Evolutionary conservation across 2,113 vertebrate genomes (phyloP).

Genomic region (Varanus salvator): DNA sequence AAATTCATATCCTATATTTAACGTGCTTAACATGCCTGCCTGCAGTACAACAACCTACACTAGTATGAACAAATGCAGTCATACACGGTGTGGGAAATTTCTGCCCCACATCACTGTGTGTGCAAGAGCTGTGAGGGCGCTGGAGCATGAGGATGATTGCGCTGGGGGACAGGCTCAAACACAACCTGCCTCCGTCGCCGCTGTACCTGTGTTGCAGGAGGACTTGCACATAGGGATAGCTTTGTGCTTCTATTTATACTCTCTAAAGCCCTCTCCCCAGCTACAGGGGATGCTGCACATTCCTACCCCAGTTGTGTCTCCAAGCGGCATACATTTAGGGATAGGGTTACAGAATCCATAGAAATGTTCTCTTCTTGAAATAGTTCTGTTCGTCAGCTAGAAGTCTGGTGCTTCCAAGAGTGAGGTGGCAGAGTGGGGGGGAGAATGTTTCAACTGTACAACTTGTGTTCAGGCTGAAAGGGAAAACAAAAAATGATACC

Average conservation of each 20-base stretch:
- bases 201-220: too few species aligned
- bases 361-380: not conserved
- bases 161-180: too few species aligned
- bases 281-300: not conserved
- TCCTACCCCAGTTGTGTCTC: not conserved
- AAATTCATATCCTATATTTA: too few species aligned
- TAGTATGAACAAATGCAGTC: too few species aligned
- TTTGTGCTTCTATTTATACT: not conserved
- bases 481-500: not conserved
- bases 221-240: not conserved
- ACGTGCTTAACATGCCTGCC: too few species aligned
- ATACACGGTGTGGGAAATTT: too few species aligned
- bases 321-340: rapidly evolving
- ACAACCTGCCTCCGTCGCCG: too few species aligned
- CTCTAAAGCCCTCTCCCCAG: rapidly evolving
- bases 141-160: too few species aligned
- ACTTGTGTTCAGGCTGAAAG: constrained; percentile 19
- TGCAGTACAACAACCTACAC: too few species aligned
- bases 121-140: too few species aligned
- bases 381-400: constrained; percentile 44
- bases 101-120: too few species aligned
- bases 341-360: not conserved
- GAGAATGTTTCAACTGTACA: not conserved
- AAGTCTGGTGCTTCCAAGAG: not conserved
- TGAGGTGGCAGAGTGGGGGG: not conserved